Evolutionary conservation across 1,140 invertebrate species (phyloP), one percentile per base, ranked within the genome.

Genomic region (Macrobrachium rosenbergii): DNA sequence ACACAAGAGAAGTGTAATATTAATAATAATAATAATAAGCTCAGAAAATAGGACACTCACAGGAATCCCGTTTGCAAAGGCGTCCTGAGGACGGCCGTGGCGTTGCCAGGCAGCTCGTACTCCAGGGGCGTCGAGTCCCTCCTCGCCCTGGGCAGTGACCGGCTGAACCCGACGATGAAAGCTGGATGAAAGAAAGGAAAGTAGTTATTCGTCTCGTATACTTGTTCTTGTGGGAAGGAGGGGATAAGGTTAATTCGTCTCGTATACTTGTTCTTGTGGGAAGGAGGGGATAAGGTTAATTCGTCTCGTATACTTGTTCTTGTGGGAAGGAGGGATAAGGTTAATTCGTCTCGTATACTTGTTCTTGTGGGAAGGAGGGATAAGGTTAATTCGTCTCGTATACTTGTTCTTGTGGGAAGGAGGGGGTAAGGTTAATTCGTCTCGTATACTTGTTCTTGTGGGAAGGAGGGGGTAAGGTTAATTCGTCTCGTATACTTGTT

Each of bases 21-120:
- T n/a, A n/a, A n/a, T 23, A 21, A 6, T 37, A 21, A 72, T 37
- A 23, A 72, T 37, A n/a, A 52, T 14, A 0, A 78, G 21, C 37
- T 52, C 5, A 52, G 19, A 11, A n/a, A 79, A 17, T 14, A 81
- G 21, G 77, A 14, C 59, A 78, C 80, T 82, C 17, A 82, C 80
- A 28, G 43, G 67, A 82, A 82, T n/a, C 80, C 80, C 2, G 80
- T 82, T 63, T 52, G 28, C 45, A 82, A n/a, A 63, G 37, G 19
- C 5, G 21, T 67, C 5, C 11, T 10, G 2, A 82, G 63, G n/a
- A 82, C 17, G 23, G 45, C 16, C 14, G 79, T 67, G 11, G 79
- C 79, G 62, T 82, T 82, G 19, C 60, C 28, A 10, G 79, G 79
- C 62, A 82, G 79, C 43, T 82, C 79, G 62, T 82, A 82, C 23